Percentiles rank a stretch among this genome's conserved stretches.
Conservation (phyloP, 1,140 invertebrate genomes). For the Pogonus chalceus region DNA sequence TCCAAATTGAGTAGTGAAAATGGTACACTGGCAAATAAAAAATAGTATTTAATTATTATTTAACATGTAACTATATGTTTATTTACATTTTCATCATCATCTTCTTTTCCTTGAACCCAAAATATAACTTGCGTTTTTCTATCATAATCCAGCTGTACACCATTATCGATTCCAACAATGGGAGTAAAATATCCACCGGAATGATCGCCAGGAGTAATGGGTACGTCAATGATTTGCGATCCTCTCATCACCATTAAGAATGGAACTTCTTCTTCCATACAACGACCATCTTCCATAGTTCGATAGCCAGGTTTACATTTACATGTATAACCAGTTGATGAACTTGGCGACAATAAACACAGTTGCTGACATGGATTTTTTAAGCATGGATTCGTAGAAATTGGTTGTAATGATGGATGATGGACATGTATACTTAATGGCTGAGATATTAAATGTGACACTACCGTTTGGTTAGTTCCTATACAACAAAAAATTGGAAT, state of each 20-base stretch:
- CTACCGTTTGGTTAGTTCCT: slow-evolving; percentile 75
- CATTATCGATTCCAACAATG: slow-evolving; percentile 83
- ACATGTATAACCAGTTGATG: slow-evolving; percentile 68
- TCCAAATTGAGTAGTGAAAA: slow-evolving; percentile 73
- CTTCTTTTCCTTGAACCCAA: slow-evolving; percentile 70
- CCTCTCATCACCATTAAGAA: slow-evolving; percentile 88
- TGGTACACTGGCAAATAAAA: slow-evolving; percentile 59
- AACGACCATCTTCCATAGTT: slow-evolving; percentile 55
- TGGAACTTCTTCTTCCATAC: slow-evolving; percentile 73
- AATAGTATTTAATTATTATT: slow-evolving; percentile 9
- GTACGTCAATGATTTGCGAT: slow-evolving; percentile 77
- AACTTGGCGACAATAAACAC: slow-evolving; percentile 74
- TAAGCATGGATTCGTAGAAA: slow-evolving; percentile 71
- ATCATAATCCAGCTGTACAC: slow-evolving; percentile 86
- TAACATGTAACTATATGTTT: neutral
- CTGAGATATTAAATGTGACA: slow-evolving; percentile 88
- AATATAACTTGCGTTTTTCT: slow-evolving; percentile 70
- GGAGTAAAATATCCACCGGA: slow-evolving; percentile 73
- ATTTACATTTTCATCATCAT: slow-evolving; percentile 57
- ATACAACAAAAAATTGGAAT: slow-evolving; percentile 1
- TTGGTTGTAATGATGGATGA: slow-evolving; percentile 86
- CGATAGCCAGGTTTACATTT: slow-evolving; percentile 85
- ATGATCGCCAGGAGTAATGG: slow-evolving; percentile 61
- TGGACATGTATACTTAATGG: slow-evolving; percentile 90
- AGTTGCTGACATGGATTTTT: slow-evolving; percentile 77